These are phyloP conservation scores for Uloborus plumipes DNA, from an alignment of 2,888 invertebrate genomes.

Conservation along the genomic window DNA sequence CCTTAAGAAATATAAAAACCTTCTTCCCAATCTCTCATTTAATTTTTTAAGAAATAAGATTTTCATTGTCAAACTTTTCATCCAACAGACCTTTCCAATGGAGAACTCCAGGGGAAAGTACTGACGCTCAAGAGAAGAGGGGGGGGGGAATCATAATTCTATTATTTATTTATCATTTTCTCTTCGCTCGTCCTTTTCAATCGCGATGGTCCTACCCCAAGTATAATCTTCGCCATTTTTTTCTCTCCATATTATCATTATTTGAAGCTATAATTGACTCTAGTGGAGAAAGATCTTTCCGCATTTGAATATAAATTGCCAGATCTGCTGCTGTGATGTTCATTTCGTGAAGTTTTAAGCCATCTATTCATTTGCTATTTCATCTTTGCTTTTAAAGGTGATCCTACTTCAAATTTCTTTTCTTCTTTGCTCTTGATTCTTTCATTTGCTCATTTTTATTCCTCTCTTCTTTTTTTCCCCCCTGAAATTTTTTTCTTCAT, in stretches of 20 bases:
- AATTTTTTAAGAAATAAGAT: conserved; percentile 58
- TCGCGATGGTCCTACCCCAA: conserved; percentile 31
- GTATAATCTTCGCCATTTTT: conserved; percentile 39
- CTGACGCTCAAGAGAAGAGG: background rate
- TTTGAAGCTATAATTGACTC: conserved; percentile 52
- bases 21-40: conserved; percentile 36
- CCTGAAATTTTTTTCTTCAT: background rate
- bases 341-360: conserved; percentile 32
- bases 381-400: conserved; percentile 10
- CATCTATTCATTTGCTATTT: conserved; percentile 58
- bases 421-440: conserved; percentile 21
- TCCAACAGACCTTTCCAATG: conserved; percentile 17
- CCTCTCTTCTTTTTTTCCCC: background rate
- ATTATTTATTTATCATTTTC: conserved; percentile 58
- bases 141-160: conserved; percentile 47
- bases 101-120: background rate
- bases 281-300: background rate
- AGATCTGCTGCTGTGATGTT: conserved; percentile 8
- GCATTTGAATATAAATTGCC: conserved; percentile 45
- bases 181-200: conserved; percentile 23
- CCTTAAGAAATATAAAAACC: no score
- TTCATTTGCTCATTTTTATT: conserved; percentile 16
- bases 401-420: background rate
- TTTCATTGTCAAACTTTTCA: conserved; percentile 60
- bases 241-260: conserved; percentile 46